Base-by-base conservation (phyloP, 2,797 vertebrate genomes). In the Melanotaenia maccullochi region DNA sequence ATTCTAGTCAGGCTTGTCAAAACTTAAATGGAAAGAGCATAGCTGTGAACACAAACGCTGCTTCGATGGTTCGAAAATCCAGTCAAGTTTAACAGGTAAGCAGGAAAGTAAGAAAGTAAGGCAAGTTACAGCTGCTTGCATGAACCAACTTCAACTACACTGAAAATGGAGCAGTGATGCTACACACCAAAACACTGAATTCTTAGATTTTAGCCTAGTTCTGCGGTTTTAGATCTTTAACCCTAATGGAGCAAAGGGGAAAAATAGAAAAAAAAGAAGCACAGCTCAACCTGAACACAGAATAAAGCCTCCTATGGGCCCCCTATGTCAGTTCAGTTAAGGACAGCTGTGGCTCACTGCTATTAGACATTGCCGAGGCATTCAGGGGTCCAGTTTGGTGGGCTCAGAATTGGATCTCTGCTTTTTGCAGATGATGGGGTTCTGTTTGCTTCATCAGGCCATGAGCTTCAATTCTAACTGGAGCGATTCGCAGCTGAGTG, bases 1-100 rank as follows among this genome's bases (percentile, higher is more conserved):
- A 78, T 73, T 67, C 0, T 3, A 71, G 44, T 68, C 70, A 52
- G 3, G 0, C 51, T 78, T 67, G 78, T 87, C 73, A 80, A 82
- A 76, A 86, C 38, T 80, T 81, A 35, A 77, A 40, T 30, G 76
- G 67, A 6, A n/a, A 58, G 54, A 81, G 36, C 16, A 28, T 12
- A 16, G 28, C 4, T 63, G 71, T 74, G 64, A 82, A 73, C 67
- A 64, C 56, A 40, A 71, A 75, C 12, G 51, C 30, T 6, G 24
- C 32, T 44, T 65, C 54, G 40, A 55, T 18, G 72, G 52, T 67
- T 11, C 49, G 63, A 7, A 54, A 55, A 67, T 32, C 32, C 59
- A 60, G 56, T 28, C 52, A 57, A 12, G 51, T 22, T 68, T 13
- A 57, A 73, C 61, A 58, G 69, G 68, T 22, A 52, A 75, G 83